Evolutionary conservation across 2,113 vertebrate genomes (phyloP), one percentile per base, ranked within the genome.

Genomic region (Centropus bengalensis): DNA sequence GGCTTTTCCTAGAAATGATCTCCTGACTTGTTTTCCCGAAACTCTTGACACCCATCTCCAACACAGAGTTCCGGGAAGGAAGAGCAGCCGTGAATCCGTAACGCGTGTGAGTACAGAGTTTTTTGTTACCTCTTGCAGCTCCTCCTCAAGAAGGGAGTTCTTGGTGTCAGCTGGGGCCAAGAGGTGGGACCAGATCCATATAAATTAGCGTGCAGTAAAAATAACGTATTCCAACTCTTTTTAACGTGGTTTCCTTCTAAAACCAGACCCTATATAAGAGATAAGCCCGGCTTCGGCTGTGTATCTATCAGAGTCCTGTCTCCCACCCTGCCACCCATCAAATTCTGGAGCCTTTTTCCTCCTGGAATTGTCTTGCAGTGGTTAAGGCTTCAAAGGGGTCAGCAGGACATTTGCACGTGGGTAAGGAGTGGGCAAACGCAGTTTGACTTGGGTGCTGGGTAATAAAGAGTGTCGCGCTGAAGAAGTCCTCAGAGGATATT

Each of bases 401-500:
- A 3, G 32, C 91, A 74, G 28, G 74, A 26, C 33, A 10, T 47
- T 67, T 70, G 60, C 23, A 4, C 33, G 26, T 42, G 16, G 10
- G 12, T 54, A 17, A 49, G 40, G 67, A 83, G 30, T 33, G 30
- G 69, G 54, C n/a, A 77, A 88, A 70, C 54, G 64, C 87, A 66
- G 52, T 44, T 78, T 18, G 4, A n/a, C 33, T 92, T 10, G 7
- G 84, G 40, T 89, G 55, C 82, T 89, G 80, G 73, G 68, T 75
- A 51, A 60, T 68, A 88, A 80, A 54, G 80, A 68, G 47, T 78
- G 38, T 44, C 66, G 77, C 22, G 42, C 47, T 60, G 64, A 45
- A 79, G 75, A 78, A 75, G 83, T 86, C 49, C 83, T 76, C 70
- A 52, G 78, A 92, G 74, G 83, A 93, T 83, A 62, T 78, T 87